Evolutionary conservation across 2,797 vertebrate species (phyloP), one percentile per base, ranked within the genome.

Genomic region (Tragopan temminckii): DNA sequence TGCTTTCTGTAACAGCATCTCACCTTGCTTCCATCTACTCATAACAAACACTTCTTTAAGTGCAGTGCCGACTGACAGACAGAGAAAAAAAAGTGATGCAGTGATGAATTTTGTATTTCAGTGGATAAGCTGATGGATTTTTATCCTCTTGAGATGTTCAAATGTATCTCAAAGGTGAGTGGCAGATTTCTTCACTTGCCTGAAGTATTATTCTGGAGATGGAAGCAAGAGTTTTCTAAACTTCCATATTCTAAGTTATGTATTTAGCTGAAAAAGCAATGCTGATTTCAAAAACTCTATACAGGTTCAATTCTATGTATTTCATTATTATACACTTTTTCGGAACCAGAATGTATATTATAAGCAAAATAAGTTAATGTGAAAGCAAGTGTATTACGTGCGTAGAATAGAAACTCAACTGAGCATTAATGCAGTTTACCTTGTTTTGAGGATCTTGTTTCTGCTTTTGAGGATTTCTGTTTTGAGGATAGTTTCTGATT

Each of bases 371-470:
- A 9, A 53, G 13, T 42, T 77, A 86, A 16, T 61, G 40, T 10
- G 11, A 84, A 43, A 71, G 3, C 21, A 45, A 66, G 10, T 19
- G 1, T 5, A 24, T 64, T 64, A 36, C 59, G 33, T 77, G 15
- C 6, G 68, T 43, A 50, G 29, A 68, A 75, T 80, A 18, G 9
- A 4, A 4, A 43, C 4, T 0, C 2, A 50, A 18, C 4, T 59
- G 23, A 17, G 5, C 17, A 78, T 77, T 81, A 38, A 59, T 43
- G 27, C 27, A 66, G 11, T 4, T 81, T 66, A n/a, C 9, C 4
- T 74, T 74, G 23, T 27, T 88, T 78, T 75, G 35, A 55, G 18
- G 27, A 35, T 52, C 46, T 48, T 43, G 42, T 43, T 43, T 43
- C 42, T 18, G 18, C 18, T 43, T 43, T 18, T 42, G 40, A 42